Conservation (phyloP, 1,140 invertebrate genomes). For the Chelonus insularis region DNA sequence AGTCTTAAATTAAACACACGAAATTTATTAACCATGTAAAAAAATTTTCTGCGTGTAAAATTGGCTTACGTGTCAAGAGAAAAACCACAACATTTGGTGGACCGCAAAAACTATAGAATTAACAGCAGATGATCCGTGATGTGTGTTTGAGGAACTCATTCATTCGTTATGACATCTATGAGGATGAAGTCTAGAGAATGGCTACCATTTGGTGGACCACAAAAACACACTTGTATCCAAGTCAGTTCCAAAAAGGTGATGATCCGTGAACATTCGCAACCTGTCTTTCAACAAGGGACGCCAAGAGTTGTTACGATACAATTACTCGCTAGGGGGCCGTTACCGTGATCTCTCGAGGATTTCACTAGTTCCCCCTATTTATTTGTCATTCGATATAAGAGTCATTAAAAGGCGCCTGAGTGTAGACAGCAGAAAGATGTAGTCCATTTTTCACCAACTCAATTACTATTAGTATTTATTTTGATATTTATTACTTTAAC, state of each 20-base stretch:
- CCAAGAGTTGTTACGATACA: conserved; percentile 36
- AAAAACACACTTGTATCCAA: not conserved
- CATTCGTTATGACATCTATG: not conserved
- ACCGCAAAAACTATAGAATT: conserved; percentile 9
- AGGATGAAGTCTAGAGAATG: not conserved
- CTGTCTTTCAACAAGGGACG: too few relatives aligned
- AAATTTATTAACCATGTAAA: too few relatives aligned
- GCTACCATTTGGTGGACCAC: conserved; percentile 23
- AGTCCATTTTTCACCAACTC: too few relatives aligned
- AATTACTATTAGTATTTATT: too few relatives aligned
- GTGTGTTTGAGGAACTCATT: not conserved
- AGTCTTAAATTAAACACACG: too few relatives aligned
- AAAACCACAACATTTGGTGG: conserved; percentile 27
- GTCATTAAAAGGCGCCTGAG: conserved; percentile 41
- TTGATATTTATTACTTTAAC: too few relatives aligned
- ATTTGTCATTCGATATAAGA: conserved; percentile 46
- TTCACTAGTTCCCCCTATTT: conserved; percentile 36
- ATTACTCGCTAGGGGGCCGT: conserved; percentile 48
- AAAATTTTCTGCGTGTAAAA: too few relatives aligned
- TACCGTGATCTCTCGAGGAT: conserved; percentile 24
- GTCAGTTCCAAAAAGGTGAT: conserved; percentile 17
- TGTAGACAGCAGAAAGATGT: too few relatives aligned
- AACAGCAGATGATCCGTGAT: conserved; percentile 12
- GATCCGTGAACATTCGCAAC: conserved; percentile 48
- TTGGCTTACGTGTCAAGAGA: not conserved